These are phyloP conservation scores for Plutomurus gul DNA, from an alignment of 1,140 invertebrate species.

Conservation along the genomic window DNA sequence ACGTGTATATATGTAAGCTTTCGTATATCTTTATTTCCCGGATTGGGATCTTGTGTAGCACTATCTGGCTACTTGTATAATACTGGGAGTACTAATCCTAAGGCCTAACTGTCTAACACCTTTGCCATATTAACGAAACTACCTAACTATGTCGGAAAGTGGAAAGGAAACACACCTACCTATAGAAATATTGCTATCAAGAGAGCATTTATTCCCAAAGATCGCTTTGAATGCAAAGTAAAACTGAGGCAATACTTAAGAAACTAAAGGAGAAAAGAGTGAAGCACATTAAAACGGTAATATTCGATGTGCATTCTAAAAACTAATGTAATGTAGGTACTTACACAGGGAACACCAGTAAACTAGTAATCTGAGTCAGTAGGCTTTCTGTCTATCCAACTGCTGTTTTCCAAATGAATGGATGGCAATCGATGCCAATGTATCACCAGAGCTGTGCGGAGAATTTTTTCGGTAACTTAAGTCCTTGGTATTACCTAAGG, in stretches of 20 bases:
- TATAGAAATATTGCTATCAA: not conserved
- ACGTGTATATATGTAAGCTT: not conserved
- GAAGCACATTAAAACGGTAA: not conserved
- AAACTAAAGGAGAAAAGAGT: not conserved
- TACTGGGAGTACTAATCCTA: not conserved
- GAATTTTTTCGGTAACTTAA: not conserved
- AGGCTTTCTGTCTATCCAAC: too few relatives aligned
- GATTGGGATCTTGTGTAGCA: slow-evolving; percentile 2
- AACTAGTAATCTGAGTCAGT: too few relatives aligned
- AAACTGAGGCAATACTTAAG: not conserved
- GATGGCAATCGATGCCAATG: not conserved
- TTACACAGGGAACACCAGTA: not conserved
- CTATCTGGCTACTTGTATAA: too few relatives aligned
- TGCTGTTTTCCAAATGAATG: not conserved
- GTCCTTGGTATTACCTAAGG: not conserved
- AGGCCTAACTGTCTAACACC: slow-evolving; percentile 2
- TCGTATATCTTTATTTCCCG: not conserved
- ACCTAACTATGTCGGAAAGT: not conserved
- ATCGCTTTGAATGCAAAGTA: slow-evolving; percentile 17
- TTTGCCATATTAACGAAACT: not conserved
- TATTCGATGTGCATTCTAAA: slow-evolving; percentile 8
- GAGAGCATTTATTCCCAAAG: not conserved
- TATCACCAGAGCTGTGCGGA: not conserved
- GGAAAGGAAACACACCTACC: too few relatives aligned
- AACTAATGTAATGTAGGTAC: not conserved